A percentile compares a stretch with the other conserved stretches of the same genome.
phyloP scores from a whole-genome alignment of 2,113 vertebrate genomes.

The Todiramphus chloris region DNA sequence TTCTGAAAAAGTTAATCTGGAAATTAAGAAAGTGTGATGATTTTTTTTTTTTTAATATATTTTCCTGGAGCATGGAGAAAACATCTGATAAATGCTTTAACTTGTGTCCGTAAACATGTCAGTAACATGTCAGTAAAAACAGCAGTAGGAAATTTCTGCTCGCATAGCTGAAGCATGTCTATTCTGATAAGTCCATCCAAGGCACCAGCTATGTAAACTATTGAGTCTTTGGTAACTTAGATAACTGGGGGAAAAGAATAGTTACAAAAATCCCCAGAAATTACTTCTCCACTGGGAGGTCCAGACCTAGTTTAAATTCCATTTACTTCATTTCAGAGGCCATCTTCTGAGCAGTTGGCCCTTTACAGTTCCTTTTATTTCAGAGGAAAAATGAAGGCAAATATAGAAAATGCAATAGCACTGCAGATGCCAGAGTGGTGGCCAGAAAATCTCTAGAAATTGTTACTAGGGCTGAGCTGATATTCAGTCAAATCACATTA shows the following conservation, averaged over 20 bases:
- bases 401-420: background rate
- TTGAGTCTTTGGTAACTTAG: background rate
- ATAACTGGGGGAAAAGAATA: background rate
- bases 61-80: background rate
- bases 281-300: background rate
- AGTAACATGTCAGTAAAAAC: background rate
- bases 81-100: background rate
- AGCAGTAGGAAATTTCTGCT: background rate
- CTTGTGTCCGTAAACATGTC: background rate
- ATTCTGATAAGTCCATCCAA: background rate
- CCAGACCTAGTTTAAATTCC: background rate
- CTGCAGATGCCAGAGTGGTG: background rate
- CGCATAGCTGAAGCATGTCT: background rate
- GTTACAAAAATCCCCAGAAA: background rate
- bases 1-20: background rate
- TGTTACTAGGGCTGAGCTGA: background rate
- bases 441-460: background rate
- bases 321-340: background rate
- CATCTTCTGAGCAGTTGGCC: background rate
- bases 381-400: background rate
- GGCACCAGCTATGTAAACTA: background rate
- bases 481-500: background rate
- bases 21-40: background rate
- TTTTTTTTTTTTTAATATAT: background rate
- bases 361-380: background rate